These are phyloP conservation scores for Marmota monax DNA, from an alignment of 2,113 vertebrate genomes.

Conservation along the genomic window DNA sequence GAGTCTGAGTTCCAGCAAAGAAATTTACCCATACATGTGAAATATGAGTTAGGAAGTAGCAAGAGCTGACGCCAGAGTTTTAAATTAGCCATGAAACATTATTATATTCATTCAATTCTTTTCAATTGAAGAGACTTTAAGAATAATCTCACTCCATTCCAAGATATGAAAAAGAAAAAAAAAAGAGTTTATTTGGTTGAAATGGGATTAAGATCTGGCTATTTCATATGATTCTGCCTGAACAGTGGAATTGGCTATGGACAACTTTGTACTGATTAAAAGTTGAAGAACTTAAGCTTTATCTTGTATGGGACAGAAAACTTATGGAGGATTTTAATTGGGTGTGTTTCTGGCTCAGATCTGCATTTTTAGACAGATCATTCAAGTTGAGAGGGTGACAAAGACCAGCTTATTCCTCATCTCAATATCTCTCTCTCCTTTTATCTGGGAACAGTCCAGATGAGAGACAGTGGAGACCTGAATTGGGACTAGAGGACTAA, in stretches of 20 bases:
- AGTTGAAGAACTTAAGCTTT: background rate
- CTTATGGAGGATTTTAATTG: background rate
- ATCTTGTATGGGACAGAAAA: background rate
- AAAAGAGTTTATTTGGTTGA: background rate
- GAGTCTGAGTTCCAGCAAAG: background rate
- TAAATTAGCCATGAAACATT: background rate
- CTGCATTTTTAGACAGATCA: background rate
- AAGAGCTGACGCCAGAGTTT: background rate
- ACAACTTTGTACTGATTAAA: background rate
- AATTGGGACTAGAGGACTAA: background rate
- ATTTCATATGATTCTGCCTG: background rate
- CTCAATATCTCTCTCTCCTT: background rate
- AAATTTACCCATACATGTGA: background rate
- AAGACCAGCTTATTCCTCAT: background rate
- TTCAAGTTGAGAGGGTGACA: background rate
- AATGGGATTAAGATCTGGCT: background rate
- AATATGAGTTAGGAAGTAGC: background rate
- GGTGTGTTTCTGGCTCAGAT: background rate
- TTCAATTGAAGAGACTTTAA: background rate
- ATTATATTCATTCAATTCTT: background rate
- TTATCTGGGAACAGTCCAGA: background rate
- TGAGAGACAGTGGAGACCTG: background rate
- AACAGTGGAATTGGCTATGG: background rate
- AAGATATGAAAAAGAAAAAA: background rate
- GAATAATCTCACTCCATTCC: background rate